Evolutionary conservation across 2,797 vertebrate species (phyloP), one percentile per base, ranked within the genome.

Genomic region (Alfaro cultratus): DNA sequence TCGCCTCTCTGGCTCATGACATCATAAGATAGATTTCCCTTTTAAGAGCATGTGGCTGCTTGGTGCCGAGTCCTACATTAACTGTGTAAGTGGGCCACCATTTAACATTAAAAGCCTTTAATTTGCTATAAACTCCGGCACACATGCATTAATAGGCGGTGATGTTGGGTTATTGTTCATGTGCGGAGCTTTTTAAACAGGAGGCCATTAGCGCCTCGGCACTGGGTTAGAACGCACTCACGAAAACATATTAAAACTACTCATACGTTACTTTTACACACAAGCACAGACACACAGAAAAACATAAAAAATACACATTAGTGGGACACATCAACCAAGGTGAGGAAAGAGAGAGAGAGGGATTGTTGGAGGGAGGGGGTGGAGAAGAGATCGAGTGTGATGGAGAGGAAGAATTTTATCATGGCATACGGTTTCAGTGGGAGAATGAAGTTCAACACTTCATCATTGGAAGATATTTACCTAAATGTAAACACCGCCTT

Each of bases 1-100:
- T 57, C 70, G 45, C 45, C 76, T 81, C 85, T 86, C 74, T 76
- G 34, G 23, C 64, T 84, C 86, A 94, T 96, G 95, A 96, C 94
- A 96, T 95, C 94, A 95, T 94, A 95, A 95, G 95, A 96, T 90
- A 94, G 92, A 96, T 95, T 94, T 93, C 84, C 93, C 94, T 94
- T 94, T 95, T 96, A 95, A 95, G 93, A 93, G 91, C 83, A 77
- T 82, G 81, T 86, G 93, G 89, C 92, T 92, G 92, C 78, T 87
- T 91, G 85, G 90, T 89, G 93, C 93, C 93, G 94, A 94, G 94
- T 94, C 94, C 88, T 93, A 91, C 93, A 92, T 94, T 94, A 94
- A 92, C 93, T 91, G 91, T 94, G 92, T 94, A 94, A 95, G 94
- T 93, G 94, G 93, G 88, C 88, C 92, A 93, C 93, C 93, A 91